These are phyloP conservation scores for Rhizomys pruinosus DNA, from an alignment of 2,113 vertebrate genomes.

Conservation along the genomic window DNA sequence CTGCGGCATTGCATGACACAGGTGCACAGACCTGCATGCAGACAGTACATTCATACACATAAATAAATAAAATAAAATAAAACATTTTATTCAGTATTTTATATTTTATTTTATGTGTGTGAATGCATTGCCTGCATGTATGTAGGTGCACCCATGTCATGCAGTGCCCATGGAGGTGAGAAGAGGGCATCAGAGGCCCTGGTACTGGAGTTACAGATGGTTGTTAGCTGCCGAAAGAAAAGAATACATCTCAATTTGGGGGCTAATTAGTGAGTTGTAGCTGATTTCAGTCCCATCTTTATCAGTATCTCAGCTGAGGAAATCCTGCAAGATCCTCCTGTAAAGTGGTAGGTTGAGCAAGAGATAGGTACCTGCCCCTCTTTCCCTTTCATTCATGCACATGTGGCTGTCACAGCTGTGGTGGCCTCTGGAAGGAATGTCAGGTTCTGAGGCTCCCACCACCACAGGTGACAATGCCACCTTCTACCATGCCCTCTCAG, in stretches of 20 bases:
- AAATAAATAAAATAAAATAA: too few species aligned
- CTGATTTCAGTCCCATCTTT: background rate
- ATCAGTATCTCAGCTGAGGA: background rate
- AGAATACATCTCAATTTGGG: background rate
- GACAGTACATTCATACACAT: too few species aligned
- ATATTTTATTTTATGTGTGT: too few species aligned
- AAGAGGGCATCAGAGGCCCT: too few species aligned
- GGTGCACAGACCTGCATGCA: too few species aligned
- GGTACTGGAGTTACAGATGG: too few species aligned
- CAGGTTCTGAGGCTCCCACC: background rate
- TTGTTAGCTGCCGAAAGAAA: too few species aligned
- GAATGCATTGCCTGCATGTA: too few species aligned
- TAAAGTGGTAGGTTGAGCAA: background rate
- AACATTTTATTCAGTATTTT: too few species aligned
- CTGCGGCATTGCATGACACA: too few species aligned
- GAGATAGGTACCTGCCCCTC: background rate
- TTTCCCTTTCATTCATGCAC: accelerated
- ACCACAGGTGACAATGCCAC: background rate
- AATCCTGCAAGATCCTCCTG: background rate
- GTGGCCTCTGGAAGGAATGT: background rate
- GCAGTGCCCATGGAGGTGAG: too few species aligned
- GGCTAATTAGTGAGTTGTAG: background rate
- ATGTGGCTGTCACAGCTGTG: background rate
- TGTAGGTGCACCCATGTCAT: too few species aligned
- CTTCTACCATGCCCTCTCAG: background rate